Percentiles rank a stretch among this genome's conserved stretches.
Evolutionary conservation across 2,888 invertebrate genomes (phyloP).

Genomic region (Terebella lapidaria): DNA sequence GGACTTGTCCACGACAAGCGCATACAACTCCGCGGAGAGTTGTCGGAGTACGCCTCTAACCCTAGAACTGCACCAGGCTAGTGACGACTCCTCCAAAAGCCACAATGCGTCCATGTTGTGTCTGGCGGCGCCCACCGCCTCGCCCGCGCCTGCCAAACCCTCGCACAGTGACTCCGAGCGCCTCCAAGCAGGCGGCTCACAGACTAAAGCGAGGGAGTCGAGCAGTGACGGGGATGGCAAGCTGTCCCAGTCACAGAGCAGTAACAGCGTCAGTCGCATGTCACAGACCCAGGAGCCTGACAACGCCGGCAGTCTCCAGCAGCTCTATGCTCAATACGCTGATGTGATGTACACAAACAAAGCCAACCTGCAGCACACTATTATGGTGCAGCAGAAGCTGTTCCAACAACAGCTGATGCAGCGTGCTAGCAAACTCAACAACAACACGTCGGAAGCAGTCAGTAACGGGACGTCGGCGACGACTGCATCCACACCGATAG

Average conservation of each 20-base stretch:
- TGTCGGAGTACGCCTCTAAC: slow-evolving; percentile 61
- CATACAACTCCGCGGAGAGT: slow-evolving; percentile 73
- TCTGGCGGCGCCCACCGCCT: slow-evolving; percentile 23
- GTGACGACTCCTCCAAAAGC: slow-evolving; percentile 28
- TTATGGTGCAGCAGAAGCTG: slow-evolving; percentile 64
- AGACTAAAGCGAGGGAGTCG: neutral
- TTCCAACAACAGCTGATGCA: slow-evolving; percentile 46
- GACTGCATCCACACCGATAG: neutral
- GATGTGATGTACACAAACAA: slow-evolving; percentile 69
- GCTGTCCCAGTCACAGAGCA: slow-evolving; percentile 14
- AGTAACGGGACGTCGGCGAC: neutral
- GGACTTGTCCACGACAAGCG: slow-evolving; percentile 46
- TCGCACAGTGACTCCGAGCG: slow-evolving; percentile 5
- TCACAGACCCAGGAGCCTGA: slow-evolving; percentile 16
- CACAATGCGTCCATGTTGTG: slow-evolving; percentile 40
- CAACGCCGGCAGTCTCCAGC: slow-evolving; percentile 44
- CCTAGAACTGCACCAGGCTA: slow-evolving; percentile 42
- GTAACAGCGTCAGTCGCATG: slow-evolving; percentile 14
- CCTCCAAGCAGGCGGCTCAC: neutral
- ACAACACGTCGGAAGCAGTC: neutral
- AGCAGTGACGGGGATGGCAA: slow-evolving; percentile 1
- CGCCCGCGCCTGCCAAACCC: neutral
- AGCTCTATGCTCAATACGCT: slow-evolving; percentile 52
- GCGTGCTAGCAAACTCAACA: neutral
- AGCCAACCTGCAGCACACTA: slow-evolving; percentile 67